Conservation (phyloP, 2,113 vertebrate species). For the Chionomys nivalis region DNA sequence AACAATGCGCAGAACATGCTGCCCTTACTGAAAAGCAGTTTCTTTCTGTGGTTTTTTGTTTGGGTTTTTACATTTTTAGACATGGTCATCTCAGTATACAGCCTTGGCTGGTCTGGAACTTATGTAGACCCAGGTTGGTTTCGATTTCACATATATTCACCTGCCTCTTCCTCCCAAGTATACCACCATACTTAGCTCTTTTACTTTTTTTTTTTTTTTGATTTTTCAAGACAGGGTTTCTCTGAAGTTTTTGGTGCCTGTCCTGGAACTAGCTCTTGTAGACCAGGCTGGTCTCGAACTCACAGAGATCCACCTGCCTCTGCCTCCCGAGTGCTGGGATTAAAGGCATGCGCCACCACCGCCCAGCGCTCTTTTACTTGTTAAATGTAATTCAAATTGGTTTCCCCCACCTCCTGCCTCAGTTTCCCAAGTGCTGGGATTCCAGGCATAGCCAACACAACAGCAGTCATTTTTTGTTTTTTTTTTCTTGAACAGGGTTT, state of each 20-base stretch:
- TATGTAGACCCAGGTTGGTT: background rate
- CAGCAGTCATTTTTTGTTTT: background rate
- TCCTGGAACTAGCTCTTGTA: too few relatives aligned
- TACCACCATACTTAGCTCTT: background rate
- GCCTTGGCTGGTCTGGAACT: background rate
- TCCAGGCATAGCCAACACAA: background rate
- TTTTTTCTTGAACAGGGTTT: too few relatives aligned
- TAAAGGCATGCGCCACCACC: too few relatives aligned
- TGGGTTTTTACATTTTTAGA: background rate
- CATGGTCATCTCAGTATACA: background rate
- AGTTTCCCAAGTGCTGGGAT: background rate
- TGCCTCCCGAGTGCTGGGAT: too few relatives aligned
- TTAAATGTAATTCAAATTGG: background rate
- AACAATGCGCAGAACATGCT: conserved; percentile 32
- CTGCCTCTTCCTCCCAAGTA: background rate
- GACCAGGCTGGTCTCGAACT: too few relatives aligned
- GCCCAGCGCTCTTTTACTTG: background rate
- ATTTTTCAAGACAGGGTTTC: too few relatives aligned
- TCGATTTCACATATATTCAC: background rate
- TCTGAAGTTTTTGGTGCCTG: too few relatives aligned
- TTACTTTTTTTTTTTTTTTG: too few relatives aligned
- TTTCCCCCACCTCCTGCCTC: background rate
- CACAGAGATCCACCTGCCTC: too few relatives aligned
- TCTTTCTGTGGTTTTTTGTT: background rate
- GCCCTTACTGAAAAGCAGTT: conserved; percentile 41